Evolutionary conservation across 2,888 invertebrate species (phyloP), one percentile per base, ranked within the genome.

Genomic region (Limnephilus rhombicus): DNA sequence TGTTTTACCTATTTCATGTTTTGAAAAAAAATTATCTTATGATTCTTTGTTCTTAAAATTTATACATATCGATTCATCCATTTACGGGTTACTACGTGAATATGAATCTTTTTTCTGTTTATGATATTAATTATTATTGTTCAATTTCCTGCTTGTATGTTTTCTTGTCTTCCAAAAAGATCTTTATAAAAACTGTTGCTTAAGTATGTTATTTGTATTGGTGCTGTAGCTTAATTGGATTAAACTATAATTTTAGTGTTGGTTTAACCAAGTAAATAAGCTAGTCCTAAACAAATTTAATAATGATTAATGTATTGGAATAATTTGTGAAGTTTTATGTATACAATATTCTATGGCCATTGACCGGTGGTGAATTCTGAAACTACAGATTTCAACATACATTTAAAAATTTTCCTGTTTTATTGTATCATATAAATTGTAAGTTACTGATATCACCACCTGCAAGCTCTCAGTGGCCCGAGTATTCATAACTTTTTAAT

Each of bases 211-310:
- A 37, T 37, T 18, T 31, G 29, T 83, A 18, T 83, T 83, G 83
- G 83, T 83, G 83, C 83, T 83, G 34, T 83, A 83, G 37, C 83
- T 83, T 83, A 83, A 83, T 37, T 37, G 37, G 37, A 41, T 18
- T 37, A 83, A 83, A 68, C 68, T 68, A 68, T 68, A 37, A 31
- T 83, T 37, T 5, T 37, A 83, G 34, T 24, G 37, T 37, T 83
- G 83, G 83, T 83, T 24, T 83, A 83, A 83, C 37, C 83, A 83
- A 24, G n/a, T 83, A 83, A 83, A 37, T 83, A 37, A 83, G 31
- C 83, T 83, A 83, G 83, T 83, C 83, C 34, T 83, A 34, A 83
- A 18, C 31, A 83, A 13, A 83, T 83, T 83, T 15, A 4, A 24
- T 68, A 18, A 18, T 1, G 18, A 68, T 68, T 68, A 53, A 24